Evolutionary conservation across 2,113 vertebrate species (phyloP).

Genomic region (Colinus virginianus): DNA sequence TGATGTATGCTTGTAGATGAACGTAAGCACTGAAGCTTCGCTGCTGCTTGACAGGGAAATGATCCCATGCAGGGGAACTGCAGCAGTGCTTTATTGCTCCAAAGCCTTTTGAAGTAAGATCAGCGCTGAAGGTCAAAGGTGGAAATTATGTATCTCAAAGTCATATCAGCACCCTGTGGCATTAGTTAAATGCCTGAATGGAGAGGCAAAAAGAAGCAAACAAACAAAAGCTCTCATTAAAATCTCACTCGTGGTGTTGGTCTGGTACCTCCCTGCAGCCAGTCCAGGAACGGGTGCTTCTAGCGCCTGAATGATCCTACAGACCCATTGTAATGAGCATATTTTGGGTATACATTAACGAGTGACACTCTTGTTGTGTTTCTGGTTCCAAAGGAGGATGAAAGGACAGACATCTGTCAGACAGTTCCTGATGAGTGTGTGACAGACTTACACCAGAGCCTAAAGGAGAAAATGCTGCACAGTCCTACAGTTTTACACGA

Average conservation of each 20-base stretch:
- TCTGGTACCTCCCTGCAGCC: neutral
- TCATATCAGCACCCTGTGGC: neutral
- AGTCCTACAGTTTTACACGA: neutral
- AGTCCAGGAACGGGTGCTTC: neutral
- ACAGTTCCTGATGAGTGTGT: neutral
- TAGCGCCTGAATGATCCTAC: neutral
- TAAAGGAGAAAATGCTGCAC: neutral
- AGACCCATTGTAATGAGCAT: fast-evolving
- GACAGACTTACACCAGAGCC: too few relatives aligned
- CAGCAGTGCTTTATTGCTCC: neutral
- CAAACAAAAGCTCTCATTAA: neutral
- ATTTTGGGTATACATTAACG: neutral
- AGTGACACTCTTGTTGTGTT: too few relatives aligned
- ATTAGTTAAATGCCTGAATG: neutral
- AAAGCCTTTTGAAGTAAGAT: neutral
- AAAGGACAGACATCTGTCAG: neutral
- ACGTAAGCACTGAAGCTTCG: fast-evolving
- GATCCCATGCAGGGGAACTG: neutral
- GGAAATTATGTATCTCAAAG: neutral
- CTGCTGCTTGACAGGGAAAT: neutral
- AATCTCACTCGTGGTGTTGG: neutral
- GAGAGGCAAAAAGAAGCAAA: neutral
- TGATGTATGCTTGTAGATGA: neutral
- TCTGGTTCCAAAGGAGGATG: neutral
- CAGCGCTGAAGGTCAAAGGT: neutral